Percentiles rank a stretch among this genome's conserved stretches.
These are phyloP conservation scores for Corythaixoides concolor DNA, from an alignment of 2,113 vertebrate species.

Conservation along the genomic window DNA sequence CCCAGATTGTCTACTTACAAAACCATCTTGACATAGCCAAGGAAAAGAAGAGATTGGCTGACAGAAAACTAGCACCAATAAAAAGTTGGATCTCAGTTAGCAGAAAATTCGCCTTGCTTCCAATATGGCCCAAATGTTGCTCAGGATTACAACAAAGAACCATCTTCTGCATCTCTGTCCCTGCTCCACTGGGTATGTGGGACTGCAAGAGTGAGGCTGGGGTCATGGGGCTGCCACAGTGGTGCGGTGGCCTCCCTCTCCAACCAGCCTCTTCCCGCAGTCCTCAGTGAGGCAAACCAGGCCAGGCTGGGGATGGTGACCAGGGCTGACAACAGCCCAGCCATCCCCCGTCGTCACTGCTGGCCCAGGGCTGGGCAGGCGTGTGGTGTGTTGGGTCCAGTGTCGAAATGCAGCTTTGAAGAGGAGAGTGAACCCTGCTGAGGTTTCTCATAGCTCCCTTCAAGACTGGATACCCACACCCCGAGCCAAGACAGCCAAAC, in stretches of 20 bases:
- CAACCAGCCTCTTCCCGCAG: not conserved
- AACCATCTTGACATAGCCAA: not conserved
- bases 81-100: not conserved
- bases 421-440: not conserved
- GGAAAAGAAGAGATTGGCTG: not conserved
- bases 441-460: not conserved
- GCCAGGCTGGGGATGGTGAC: not conserved
- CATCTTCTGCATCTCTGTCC: not conserved
- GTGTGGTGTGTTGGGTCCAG: too few species aligned
- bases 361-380: not conserved
- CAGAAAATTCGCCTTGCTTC: not conserved
- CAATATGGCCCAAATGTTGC: not conserved
- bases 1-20: not conserved
- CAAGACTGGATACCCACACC: not conserved
- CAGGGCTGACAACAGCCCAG: fast-evolving
- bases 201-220: not conserved
- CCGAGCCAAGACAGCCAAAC: not conserved
- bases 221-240: not conserved
- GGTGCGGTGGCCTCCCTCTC: fast-evolving
- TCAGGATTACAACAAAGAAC: not conserved
- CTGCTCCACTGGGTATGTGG: fast-evolving
- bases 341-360: fast-evolving
- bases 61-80: not conserved
- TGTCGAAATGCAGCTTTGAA: not conserved
- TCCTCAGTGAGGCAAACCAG: fast-evolving